Base-by-base conservation (phyloP, 2,113 vertebrate genomes). In the Acanthochromis polyacanthus region DNA sequence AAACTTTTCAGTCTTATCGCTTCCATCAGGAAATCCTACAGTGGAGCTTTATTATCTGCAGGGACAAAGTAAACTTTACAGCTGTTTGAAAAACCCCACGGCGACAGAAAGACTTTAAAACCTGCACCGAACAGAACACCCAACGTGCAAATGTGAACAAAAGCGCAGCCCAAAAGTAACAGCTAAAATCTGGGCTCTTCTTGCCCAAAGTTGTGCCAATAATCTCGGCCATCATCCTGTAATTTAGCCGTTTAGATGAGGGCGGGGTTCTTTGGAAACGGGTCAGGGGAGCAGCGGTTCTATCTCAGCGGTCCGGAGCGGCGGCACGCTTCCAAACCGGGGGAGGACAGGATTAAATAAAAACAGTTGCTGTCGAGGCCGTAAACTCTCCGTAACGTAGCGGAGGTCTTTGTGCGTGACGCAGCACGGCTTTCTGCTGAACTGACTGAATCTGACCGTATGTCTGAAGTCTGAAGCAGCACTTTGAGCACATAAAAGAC, bases 161-260 rank as follows among this genome's bases (percentile, higher is more conserved):
- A 57, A 63, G 23, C 6, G 19, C 20, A 14, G 5, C 25, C 7
- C 9, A 12, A n/a, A 1, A 40, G 48, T 10, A n/a, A 38, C 17
- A 61, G 10, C 9, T 8, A 36, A 36, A 36, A 36, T 28, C 22
- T 15, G 4, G 0, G n/a, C 23, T 1, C 48, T 53, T 23, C 2
- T 10, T 9, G 32, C 20, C 16, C 15, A 48, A 46, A 56, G 5
- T 20, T 45, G 40, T 71, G 25, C 53, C 51, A 78, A 67, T 30
- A 57, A 67, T 90, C 84, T 79, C 0, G 12, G 51, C 78, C 80
- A 75, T 88, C 77, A 89, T 90, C 83, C 75, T 70, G 82, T 83
- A 77, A 88, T 87, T 84, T 59, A 16, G 52, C 11, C 36, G 75
- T 80, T 85, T 40, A 30, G 20, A 15, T 4, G 32, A 84, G 78